phyloP scores from a whole-genome alignment of 1,140 invertebrate species.

The Drosophila pandora region DNA sequence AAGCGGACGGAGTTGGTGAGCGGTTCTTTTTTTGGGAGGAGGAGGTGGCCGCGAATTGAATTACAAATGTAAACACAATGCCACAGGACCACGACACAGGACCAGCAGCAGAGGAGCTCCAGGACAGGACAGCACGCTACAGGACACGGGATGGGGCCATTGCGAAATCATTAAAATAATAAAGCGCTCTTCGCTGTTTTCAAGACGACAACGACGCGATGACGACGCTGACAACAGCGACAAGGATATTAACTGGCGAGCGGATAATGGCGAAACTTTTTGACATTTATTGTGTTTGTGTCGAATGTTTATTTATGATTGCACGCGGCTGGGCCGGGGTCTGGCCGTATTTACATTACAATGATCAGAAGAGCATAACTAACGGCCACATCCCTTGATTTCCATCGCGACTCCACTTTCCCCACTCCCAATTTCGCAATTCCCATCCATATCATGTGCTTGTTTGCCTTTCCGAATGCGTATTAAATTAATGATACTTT shows the following conservation, averaged over 20 bases:
- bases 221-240: conserved; percentile 48
- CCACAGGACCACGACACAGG: conserved; percentile 22
- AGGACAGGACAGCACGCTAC: conserved; percentile 16
- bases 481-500: conserved; percentile 83
- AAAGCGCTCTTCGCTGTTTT: conserved; percentile 50
- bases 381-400: conserved; percentile 40
- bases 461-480: conserved; percentile 67
- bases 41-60: conserved; percentile 64
- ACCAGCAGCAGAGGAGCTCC: conserved; percentile 17
- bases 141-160: conserved; percentile 23
- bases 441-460: conserved; percentile 31
- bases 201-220: conserved; percentile 49
- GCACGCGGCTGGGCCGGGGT: conserved; percentile 51
- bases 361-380: conserved; percentile 72
- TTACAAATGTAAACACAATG: conserved; percentile 80
- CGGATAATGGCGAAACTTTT: conserved; percentile 79
- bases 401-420: not conserved
- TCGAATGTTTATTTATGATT: conserved; percentile 83
- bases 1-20: conserved; percentile 40
- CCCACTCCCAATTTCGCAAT: not conserved
- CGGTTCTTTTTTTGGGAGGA: conserved; percentile 1
- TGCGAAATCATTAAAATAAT: conserved; percentile 81
- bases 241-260: conserved; percentile 68
- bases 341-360: conserved; percentile 74
- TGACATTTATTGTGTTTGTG: conserved; percentile 83